phyloP scores from a whole-genome alignment of 2,888 invertebrate genomes.

The Stomorhina lunata region DNA sequence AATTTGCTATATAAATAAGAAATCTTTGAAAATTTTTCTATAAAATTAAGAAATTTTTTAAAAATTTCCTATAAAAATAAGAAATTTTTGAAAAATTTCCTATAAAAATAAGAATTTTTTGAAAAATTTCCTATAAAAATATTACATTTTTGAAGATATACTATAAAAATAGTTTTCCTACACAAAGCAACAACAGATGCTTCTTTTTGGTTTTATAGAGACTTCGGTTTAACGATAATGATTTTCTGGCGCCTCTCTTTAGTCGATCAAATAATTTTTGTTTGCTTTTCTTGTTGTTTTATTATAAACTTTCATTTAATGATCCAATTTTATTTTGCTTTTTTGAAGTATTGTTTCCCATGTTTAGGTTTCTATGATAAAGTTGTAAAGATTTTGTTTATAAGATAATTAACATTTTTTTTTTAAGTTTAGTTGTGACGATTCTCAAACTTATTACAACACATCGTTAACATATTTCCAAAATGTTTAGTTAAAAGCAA shows the following conservation, averaged over 20 bases:
- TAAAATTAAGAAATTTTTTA: too few relatives aligned
- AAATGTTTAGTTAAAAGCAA: not conserved
- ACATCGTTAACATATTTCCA: not conserved
- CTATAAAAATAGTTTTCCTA: too few relatives aligned
- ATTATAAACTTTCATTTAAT: slow-evolving; percentile 52
- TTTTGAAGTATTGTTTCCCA: not conserved
- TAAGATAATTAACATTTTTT: slow-evolving; percentile 17
- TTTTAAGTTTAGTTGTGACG: slow-evolving; percentile 47
- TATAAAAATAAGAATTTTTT: too few relatives aligned
- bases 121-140: too few relatives aligned
- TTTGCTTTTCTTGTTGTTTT: slow-evolving; percentile 13
- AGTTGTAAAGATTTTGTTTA: slow-evolving; percentile 45
- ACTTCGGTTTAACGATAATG: not conserved
- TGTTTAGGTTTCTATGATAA: slow-evolving; percentile 14
- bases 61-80: too few relatives aligned
- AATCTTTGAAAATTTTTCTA: too few relatives aligned
- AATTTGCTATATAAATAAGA: too few relatives aligned
- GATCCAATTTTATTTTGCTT: slow-evolving; percentile 25
- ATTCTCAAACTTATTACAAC: slow-evolving; percentile 50
- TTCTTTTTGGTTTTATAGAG: not conserved
- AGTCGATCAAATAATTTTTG: slow-evolving; percentile 33
- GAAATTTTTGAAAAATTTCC: too few relatives aligned
- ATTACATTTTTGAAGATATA: too few relatives aligned
- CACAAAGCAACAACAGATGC: not conserved
- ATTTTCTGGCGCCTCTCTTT: slow-evolving; percentile 52